phyloP scores from a whole-genome alignment of 2,888 invertebrate genomes.

The Drosophila barbarae region DNA sequence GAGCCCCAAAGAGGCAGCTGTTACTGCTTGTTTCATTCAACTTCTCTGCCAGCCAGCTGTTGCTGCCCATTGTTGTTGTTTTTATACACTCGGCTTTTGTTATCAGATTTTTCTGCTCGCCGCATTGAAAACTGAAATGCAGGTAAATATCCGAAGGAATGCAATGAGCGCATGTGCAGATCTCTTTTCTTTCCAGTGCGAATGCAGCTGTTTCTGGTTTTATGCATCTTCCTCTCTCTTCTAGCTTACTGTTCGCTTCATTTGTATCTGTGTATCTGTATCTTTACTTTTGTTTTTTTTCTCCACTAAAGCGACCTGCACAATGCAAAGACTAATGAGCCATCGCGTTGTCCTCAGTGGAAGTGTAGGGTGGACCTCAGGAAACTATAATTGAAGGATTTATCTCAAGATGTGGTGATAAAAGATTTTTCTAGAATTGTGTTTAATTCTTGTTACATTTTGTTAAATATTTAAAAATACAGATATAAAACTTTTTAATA shows the following conservation, averaged over 20 bases:
- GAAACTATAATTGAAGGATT: neutral
- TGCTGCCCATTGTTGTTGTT: constrained; percentile 16
- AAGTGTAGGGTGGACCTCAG: constrained; percentile 17
- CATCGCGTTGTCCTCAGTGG: neutral
- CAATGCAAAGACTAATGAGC: constrained; percentile 31
- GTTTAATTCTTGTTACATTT: neutral
- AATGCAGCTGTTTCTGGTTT: constrained; percentile 47
- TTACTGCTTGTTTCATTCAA: constrained; percentile 30
- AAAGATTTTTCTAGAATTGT: neutral
- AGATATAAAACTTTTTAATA: no score
- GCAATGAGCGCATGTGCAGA: constrained; percentile 55
- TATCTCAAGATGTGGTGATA: neutral
- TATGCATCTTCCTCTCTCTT: constrained; percentile 42
- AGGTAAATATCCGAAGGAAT: constrained; percentile 48
- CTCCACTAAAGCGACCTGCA: constrained; percentile 24
- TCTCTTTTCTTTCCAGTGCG: constrained; percentile 30
- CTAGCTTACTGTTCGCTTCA: constrained; percentile 47
- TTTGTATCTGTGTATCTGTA: constrained; percentile 7
- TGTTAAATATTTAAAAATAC: neutral
- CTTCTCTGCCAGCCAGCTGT: constrained; percentile 28
- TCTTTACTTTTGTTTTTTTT: constrained; percentile 6
- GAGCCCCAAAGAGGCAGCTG: constrained; percentile 13
- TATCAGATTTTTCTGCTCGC: constrained; percentile 58
- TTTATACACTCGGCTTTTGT: constrained; percentile 50
- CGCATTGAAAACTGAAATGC: constrained; percentile 40